phyloP scores from a whole-genome alignment of 2,113 vertebrate genomes.

The Hymenochirus boettgeri region DNA sequence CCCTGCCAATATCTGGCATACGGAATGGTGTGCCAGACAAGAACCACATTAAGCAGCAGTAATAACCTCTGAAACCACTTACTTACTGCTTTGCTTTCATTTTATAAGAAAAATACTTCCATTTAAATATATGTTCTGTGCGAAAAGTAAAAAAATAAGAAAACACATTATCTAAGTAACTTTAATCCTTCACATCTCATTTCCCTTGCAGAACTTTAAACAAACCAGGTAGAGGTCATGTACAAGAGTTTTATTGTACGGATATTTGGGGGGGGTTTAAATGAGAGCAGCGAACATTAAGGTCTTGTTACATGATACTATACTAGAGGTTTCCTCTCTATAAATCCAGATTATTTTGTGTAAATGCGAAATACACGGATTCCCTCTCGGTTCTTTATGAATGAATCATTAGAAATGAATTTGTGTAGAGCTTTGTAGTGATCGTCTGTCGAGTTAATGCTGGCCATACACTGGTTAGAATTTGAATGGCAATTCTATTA shows the following conservation, averaged over 20 bases:
- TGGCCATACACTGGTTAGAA: too few species aligned
- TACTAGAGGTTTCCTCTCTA: neutral
- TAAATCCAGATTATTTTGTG: too few species aligned
- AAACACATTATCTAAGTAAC: slow-evolving; percentile 30
- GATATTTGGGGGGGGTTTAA: slow-evolving; percentile 2
- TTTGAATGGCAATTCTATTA: too few species aligned
- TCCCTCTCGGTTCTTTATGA: too few species aligned
- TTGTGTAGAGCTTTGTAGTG: too few species aligned
- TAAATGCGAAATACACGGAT: too few species aligned
- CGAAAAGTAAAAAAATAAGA: slow-evolving; percentile 18
- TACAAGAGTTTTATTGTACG: slow-evolving; percentile 26
- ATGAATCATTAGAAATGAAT: too few species aligned
- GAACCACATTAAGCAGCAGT: slow-evolving; percentile 35
- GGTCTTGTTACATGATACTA: neutral
- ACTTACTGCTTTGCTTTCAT: slow-evolving; percentile 32
- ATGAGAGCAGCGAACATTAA: neutral
- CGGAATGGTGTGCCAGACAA: slow-evolving; percentile 32
- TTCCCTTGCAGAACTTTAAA: slow-evolving; percentile 38
- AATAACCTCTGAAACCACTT: slow-evolving; percentile 39
- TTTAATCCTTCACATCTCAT: slow-evolving; percentile 39
- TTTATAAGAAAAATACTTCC: slow-evolving; percentile 37
- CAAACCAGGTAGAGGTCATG: slow-evolving; percentile 27
- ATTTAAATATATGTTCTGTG: slow-evolving; percentile 42
- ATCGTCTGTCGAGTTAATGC: too few species aligned
- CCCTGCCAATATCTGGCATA: slow-evolving; percentile 33